Evolutionary conservation across 2,797 vertebrate genomes (phyloP), one percentile per base, ranked within the genome.

Genomic region (Pachyuromys duprasi): DNA sequence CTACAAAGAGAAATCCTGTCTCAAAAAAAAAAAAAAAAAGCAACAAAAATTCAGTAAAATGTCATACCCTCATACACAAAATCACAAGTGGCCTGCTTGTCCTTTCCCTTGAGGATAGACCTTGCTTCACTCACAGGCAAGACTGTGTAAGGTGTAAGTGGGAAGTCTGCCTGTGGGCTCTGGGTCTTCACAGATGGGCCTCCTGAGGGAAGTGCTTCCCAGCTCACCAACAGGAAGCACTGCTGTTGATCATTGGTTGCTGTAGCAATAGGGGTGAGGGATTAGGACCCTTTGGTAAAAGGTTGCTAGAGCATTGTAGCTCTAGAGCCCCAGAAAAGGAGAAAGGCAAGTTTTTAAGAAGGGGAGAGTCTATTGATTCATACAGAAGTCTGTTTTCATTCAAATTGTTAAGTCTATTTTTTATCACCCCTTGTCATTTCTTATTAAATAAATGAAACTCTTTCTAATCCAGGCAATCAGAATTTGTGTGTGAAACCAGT

Each of bases 321-420:
- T 45, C 36, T 17, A 1, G 4, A 33, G 62, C 49, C 14, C 5
- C 26, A 70, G 36, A 22, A 33, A 24, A 39, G 31, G 49, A 55
- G 45, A 55, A 74, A 75, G 42, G 69, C 2, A 4, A 3, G 17
- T 28, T 79, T 83, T 39, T 75, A 90, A 67, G 76, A 53, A 74
- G 22, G 6, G 36, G 17, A 20, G 13, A 72, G 1, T 33, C n/a
- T 72, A 76, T 90, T 36, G 39, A 0, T 89, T 90, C 17, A 70
- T 57, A 70, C 3, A 75, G 74, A 87, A 89, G n/a, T 74, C 69
- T 82, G 18, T 70, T 91, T 96, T 80, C 49, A 74, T 65, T 82
- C 1, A 49, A 3, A 67, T 81, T 76, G 63, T 24, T 42, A 65
- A 78, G 20, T 88, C 67, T 84, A 36, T 65, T 78, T 90, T 89